Percentiles rank a stretch among this genome's conserved stretches.
phyloP scores from a whole-genome alignment of 2,113 vertebrate genomes.

The Lichenostomus cassidix region DNA sequence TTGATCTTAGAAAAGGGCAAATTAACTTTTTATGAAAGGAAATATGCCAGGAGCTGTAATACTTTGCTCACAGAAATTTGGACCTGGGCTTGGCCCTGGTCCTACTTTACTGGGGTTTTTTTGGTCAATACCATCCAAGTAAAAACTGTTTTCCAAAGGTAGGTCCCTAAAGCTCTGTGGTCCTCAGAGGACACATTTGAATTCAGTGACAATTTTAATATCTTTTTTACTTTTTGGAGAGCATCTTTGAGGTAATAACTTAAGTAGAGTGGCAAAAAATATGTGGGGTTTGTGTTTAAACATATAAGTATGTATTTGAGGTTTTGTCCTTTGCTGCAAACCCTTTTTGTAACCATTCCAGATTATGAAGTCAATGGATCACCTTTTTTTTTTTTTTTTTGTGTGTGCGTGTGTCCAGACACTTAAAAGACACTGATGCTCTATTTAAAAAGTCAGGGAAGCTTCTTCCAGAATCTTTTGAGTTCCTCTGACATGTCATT shows the following conservation, averaged over 20 bases:
- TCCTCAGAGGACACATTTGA: not conserved
- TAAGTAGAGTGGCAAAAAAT: not conserved
- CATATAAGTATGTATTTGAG: not conserved
- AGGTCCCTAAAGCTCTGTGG: not conserved
- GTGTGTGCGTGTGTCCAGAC: not conserved
- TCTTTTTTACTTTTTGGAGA: not conserved
- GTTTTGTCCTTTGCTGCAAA: not conserved
- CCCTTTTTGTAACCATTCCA: not conserved
- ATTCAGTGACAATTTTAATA: not conserved
- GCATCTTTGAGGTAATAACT: not conserved
- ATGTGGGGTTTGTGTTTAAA: not conserved
- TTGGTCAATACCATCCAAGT: rapidly evolving
- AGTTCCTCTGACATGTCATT: not conserved
- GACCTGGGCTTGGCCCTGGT: not conserved
- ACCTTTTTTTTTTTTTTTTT: not conserved
- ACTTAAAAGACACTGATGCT: not conserved
- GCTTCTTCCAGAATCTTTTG: not conserved
- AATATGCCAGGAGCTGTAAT: not conserved
- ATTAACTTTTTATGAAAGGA: not conserved
- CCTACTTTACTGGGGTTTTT: not conserved
- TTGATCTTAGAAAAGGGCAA: not conserved
- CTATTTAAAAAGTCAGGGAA: not conserved
- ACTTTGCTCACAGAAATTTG: not conserved
- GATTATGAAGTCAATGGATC: not conserved
- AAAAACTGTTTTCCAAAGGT: not conserved